Evolutionary conservation across 2,888 invertebrate genomes (phyloP), one percentile per base, ranked within the genome.

Genomic region (Rhorus exstirpatorius): DNA sequence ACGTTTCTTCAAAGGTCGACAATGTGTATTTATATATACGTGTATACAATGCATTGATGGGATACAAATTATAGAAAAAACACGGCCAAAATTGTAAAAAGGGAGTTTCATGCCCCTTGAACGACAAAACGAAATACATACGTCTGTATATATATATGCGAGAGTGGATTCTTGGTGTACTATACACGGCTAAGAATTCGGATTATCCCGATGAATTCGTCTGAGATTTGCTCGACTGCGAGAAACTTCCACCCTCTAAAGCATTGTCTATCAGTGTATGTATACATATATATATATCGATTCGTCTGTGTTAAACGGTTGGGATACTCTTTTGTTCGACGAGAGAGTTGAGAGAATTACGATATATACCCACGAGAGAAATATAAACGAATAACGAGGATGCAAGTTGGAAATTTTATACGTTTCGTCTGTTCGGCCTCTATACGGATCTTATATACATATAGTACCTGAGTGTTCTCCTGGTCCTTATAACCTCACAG

Each of bases 131-230:
- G 21, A n/a, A 35, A 58, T 60, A 35, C 21, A 68, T 1, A 26
- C 8, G 4, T 2, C 3, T 3, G 21, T 26, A 31, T 31, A n/a
- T 1, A 58, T 26, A 31, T 31, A n/a, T 1, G 44, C n/a, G 14
- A 4, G n/a, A n/a, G n/a, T n/a, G n/a, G 38, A 1, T 38, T 38
- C 38, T 38, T 38, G 8, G 38, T 51, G 7, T 35, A 6, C 38
- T 51, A 63, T 24, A 71, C 12, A 21, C 38, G 38, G 44, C 38
- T 61, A 24, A 63, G 58, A 76, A 76, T 70, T 41, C 31, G 51
- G 58, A 81, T 71, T 65, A 60, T 71, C 63, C 70, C 55, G 31
- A 76, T 55, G 53, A n/a, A 68, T 67, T 79, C 68, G 53, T 44
- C 44, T 35, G 26, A 74, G 51, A 74, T 41, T 60, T 35, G 38